A percentile compares a stretch with the other conserved stretches of the same genome.
These are phyloP conservation scores for Drosophila fungiperda DNA, from an alignment of 2,888 invertebrate species.

Conservation along the genomic window DNA sequence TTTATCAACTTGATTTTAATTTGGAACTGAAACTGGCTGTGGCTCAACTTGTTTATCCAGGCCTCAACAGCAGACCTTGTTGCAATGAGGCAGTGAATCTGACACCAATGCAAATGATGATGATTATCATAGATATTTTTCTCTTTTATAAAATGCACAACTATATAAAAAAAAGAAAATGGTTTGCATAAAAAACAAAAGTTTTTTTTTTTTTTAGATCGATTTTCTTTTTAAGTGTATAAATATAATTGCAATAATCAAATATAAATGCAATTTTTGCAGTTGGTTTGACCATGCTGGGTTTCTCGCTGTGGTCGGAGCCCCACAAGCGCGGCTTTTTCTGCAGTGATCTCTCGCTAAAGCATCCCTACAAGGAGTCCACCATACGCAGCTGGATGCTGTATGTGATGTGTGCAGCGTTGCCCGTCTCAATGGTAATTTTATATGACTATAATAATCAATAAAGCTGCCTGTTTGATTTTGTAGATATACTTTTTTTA, in stretches of 20 bases:
- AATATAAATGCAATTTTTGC: slow-evolving; percentile 75
- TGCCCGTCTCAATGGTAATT: slow-evolving; percentile 90
- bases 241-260: neutral
- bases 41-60: slow-evolving; percentile 62
- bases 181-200: too few relatives aligned
- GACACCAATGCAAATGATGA: slow-evolving; percentile 48
- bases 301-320: slow-evolving; percentile 89
- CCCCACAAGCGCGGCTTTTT: slow-evolving; percentile 96
- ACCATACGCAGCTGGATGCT: slow-evolving; percentile 92
- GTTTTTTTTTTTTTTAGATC: too few relatives aligned
- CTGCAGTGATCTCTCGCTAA: slow-evolving; percentile 96
- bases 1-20: slow-evolving; percentile 31
- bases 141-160: neutral
- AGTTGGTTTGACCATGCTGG: slow-evolving; percentile 91
- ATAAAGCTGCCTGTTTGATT: neutral
- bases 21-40: slow-evolving; percentile 39
- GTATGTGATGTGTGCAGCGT: slow-evolving; percentile 90
- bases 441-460: rapidly evolving
- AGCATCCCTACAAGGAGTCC: slow-evolving; percentile 93
- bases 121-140: neutral
- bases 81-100: slow-evolving; percentile 51
- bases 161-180: neutral
- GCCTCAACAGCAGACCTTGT: slow-evolving; percentile 68
- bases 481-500: slow-evolving; percentile 54
- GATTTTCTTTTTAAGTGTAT: too few relatives aligned